Evolutionary conservation across 2,797 vertebrate species (phyloP).

Genomic region (Poecilia gillii): DNA sequence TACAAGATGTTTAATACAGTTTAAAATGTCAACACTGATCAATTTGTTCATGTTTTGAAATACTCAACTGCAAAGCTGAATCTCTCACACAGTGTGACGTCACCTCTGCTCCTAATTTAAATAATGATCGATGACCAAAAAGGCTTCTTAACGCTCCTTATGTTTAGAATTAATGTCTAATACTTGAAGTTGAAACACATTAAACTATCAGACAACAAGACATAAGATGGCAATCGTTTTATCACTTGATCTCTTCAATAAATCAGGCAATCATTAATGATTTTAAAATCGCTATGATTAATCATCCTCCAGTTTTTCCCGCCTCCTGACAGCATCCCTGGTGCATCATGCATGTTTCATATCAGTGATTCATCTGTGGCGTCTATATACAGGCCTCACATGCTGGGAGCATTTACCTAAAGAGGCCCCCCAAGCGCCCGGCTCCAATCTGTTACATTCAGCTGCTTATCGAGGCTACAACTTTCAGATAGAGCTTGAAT

Average conservation of each 20-base stretch:
- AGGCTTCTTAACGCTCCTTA: not conserved
- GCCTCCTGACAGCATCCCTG: conserved; percentile 10
- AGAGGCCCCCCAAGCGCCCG: not conserved
- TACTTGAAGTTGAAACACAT: not conserved
- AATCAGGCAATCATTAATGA: not conserved
- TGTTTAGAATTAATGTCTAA: not conserved
- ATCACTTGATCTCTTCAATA: not conserved
- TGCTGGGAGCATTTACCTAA: conserved; percentile 10
- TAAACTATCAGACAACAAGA: not conserved
- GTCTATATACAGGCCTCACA: conserved; percentile 9
- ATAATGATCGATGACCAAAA: no score
- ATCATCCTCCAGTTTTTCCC: not conserved
- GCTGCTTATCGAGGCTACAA: conserved; percentile 2
- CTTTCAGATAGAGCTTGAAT: conserved; percentile 9
- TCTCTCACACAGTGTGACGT: not conserved
- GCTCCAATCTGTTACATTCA: conserved; percentile 9
- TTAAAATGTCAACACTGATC: not conserved
- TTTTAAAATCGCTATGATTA: not conserved
- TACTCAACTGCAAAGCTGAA: not conserved
- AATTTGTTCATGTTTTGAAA: not conserved
- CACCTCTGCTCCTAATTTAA: not conserved
- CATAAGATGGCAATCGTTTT: not conserved
- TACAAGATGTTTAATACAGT: not conserved
- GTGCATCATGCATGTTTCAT: conserved; percentile 24
- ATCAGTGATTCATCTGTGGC: conserved; percentile 11